These are phyloP conservation scores for Stegodyphus dumicola DNA, from an alignment of 1,140 invertebrate species.

Conservation along the genomic window DNA sequence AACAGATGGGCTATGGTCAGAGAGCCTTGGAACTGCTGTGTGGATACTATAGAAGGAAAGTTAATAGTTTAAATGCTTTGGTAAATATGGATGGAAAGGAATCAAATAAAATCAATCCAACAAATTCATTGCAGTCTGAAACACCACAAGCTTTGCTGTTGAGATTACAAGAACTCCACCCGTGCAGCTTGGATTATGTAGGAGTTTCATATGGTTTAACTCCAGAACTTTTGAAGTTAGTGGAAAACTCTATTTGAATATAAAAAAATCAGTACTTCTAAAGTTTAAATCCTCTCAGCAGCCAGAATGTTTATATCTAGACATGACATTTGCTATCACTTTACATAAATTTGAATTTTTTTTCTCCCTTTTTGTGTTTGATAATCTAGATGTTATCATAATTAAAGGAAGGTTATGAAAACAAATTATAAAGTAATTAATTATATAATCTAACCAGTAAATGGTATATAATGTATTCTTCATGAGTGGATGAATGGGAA, in stretches of 20 bases:
- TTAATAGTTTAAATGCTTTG: constrained; percentile 67
- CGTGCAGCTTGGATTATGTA: constrained; percentile 92
- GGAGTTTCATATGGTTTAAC: constrained; percentile 95
- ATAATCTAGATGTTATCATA: too few relatives aligned
- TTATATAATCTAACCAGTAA: too few relatives aligned
- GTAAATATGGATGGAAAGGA: constrained; percentile 11
- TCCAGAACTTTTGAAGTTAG: constrained; percentile 77
- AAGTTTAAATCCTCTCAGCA: too few relatives aligned
- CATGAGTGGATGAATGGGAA: too few relatives aligned
- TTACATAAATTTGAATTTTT: too few relatives aligned
- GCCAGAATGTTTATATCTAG: too few relatives aligned
- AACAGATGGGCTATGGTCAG: constrained; percentile 93
- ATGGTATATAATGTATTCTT: too few relatives aligned
- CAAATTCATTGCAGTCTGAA: constrained; percentile 73
- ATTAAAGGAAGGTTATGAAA: too few relatives aligned
- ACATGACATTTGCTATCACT: too few relatives aligned
- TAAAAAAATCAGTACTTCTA: background rate
- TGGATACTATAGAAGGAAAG: constrained; percentile 88
- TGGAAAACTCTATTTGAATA: background rate
- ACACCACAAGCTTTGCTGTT: constrained; percentile 71
- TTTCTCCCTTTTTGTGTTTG: too few relatives aligned
- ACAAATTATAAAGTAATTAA: too few relatives aligned
- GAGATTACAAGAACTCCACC: constrained; percentile 80
- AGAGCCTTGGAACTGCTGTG: constrained; percentile 85
- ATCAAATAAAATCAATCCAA: background rate